Evolutionary conservation across 2,797 vertebrate species (phyloP), one percentile per base, ranked within the genome.

Genomic region (Naso thynnoides): DNA sequence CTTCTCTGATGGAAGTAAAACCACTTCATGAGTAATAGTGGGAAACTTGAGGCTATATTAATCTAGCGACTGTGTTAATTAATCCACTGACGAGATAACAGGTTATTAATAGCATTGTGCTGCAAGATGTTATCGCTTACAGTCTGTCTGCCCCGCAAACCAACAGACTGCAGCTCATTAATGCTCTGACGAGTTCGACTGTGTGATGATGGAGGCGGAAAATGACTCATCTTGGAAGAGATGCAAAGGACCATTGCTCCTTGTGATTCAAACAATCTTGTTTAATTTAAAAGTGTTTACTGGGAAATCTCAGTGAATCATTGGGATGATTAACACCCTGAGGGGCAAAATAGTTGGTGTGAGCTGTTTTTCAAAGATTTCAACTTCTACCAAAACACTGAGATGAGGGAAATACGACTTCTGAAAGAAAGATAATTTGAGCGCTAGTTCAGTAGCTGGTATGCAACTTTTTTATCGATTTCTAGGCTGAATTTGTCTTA

Each of bases 61-160:
- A 87, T 91, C 83, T 49, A 72, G 62, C 42, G 39, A 55, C 76
- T 50, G 50, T 38, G 72, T 86, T 92, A 91, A 93, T 92, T 89
- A 91, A 88, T 91, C 89, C 83, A 49, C 78, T 24, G 78, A 88
- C 33, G 76, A 87, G 89, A 92, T 92, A 91, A 80, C 82, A 73
- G 85, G 83, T 90, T 91, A 94, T 93, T 92, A 93, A 94, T 92
- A 85, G 85, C 85, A 77, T 85, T 87, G 81, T 81, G 83, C 87
- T 78, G 86, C 78, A 71, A 89, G 87, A 88, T 78, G 82, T 86
- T 84, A 92, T 92, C 85, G 64, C 84, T 90, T 86, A 83, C 61
- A 68, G 69, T 71, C 71, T 74, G 75, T 78, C 76, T 66, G 76
- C 70, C 64, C 70, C 45, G 84, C 75, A 60, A 78, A 82, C 65